Conservation (phyloP, 2,888 invertebrate species). For the Tricholauxania praeusta region DNA sequence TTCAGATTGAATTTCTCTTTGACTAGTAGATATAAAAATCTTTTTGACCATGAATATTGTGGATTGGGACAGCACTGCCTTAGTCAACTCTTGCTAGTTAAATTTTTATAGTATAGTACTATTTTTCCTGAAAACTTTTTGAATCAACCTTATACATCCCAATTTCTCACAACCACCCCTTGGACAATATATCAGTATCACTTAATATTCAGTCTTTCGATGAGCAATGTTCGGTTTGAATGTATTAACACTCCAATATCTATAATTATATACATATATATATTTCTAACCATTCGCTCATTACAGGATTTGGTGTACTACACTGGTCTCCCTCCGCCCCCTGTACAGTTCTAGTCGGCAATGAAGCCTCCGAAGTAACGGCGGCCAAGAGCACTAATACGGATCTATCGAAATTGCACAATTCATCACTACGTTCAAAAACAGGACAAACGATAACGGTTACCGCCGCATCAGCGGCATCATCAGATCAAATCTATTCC, state of each 20-base stretch:
- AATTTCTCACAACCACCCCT: too few species aligned
- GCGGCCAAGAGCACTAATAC: slow-evolving; percentile 79
- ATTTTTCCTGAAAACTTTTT: too few species aligned
- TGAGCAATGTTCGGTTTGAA: too few species aligned
- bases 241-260: not conserved
- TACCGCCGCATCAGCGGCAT: slow-evolving; percentile 59
- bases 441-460: slow-evolving; percentile 70
- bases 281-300: not conserved
- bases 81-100: too few species aligned
- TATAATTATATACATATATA: slow-evolving; percentile 36
- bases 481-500: slow-evolving; percentile 77
- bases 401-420: slow-evolving; percentile 78
- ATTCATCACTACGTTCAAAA: slow-evolving; percentile 74
- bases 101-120: too few species aligned
- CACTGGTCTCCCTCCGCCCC: slow-evolving; percentile 87
- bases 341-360: slow-evolving; percentile 86
- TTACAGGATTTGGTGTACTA: slow-evolving; percentile 81
- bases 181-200: too few species aligned
- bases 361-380: slow-evolving; percentile 78
- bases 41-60: too few species aligned
- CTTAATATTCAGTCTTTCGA: too few species aligned
- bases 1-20: too few species aligned
- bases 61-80: too few species aligned
- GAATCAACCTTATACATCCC: too few species aligned
- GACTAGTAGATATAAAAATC: too few species aligned